Conservation (phyloP, 2,797 vertebrate species). For the Xiphophorus birchmanni region DNA sequence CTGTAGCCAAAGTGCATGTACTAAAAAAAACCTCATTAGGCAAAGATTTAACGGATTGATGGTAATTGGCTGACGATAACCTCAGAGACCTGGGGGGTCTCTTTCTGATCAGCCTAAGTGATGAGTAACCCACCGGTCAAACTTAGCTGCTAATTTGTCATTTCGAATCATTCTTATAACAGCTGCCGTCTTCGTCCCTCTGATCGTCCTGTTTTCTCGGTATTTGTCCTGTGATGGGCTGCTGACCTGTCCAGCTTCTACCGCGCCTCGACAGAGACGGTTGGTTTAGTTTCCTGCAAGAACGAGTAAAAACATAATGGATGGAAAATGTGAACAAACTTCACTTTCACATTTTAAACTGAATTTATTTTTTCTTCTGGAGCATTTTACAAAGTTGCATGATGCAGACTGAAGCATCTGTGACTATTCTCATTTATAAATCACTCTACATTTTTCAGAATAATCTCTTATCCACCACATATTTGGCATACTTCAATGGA, state of each 20-base stretch:
- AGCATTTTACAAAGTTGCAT: not conserved
- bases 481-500: not conserved
- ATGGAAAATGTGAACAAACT: not conserved
- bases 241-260: not conserved
- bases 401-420: not conserved
- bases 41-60: not conserved
- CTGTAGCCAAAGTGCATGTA: not conserved
- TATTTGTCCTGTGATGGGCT: not conserved
- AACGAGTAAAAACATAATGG: not conserved
- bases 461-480: not conserved
- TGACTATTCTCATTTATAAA: not conserved
- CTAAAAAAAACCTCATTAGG: not conserved
- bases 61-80: not conserved
- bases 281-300: not conserved
- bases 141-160: not conserved
- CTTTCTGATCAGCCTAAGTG: not conserved
- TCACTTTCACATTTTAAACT: not conserved
- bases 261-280: not conserved
- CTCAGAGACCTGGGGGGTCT: not conserved
- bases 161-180: not conserved
- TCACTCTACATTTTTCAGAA: too few species aligned
- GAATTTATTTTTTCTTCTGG: not conserved
- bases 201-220: not conserved
- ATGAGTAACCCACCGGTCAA: not conserved
- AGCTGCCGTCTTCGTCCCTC: not conserved